Conservation (phyloP, 1,140 invertebrate genomes). For the Scylla paramamosain region DNA sequence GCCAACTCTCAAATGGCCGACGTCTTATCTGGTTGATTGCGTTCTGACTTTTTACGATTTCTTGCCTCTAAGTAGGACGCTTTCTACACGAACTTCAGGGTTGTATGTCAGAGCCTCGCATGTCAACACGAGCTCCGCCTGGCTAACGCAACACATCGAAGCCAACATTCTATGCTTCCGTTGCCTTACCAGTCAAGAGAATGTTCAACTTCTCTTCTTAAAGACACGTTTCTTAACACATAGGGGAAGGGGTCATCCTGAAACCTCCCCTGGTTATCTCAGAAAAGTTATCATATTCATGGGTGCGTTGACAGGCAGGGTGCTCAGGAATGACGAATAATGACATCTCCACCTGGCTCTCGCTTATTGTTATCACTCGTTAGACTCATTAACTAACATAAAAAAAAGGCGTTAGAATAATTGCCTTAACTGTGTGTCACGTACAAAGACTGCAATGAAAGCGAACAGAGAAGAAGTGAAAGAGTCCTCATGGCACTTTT, state of each 20-base stretch:
- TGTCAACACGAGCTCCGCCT: not conserved
- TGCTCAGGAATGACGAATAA: too few relatives aligned
- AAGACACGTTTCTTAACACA: too few relatives aligned
- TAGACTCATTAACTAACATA: too few relatives aligned
- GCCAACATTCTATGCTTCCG: not conserved
- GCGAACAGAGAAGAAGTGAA: not conserved
- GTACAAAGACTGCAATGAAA: not conserved
- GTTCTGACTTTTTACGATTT: not conserved
- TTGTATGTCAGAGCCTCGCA: not conserved
- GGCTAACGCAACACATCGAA: not conserved
- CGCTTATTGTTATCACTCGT: too few relatives aligned
- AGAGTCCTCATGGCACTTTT: not conserved
- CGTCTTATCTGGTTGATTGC: not conserved
- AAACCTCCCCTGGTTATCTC: too few relatives aligned
- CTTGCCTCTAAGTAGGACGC: not conserved
- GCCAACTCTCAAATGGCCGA: not conserved
- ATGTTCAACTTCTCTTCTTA: too few relatives aligned
- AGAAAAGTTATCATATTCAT: too few relatives aligned
- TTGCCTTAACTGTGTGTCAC: not conserved
- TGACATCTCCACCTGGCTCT: too few relatives aligned
- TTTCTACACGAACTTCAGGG: not conserved
- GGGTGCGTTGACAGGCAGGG: too few relatives aligned
- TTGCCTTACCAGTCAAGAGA: too few relatives aligned
- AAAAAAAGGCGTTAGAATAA: not conserved
- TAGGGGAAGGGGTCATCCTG: too few relatives aligned